Evolutionary conservation across 1,140 invertebrate genomes (phyloP), one percentile per base, ranked within the genome.

Genomic region (Scylla paramamosain): DNA sequence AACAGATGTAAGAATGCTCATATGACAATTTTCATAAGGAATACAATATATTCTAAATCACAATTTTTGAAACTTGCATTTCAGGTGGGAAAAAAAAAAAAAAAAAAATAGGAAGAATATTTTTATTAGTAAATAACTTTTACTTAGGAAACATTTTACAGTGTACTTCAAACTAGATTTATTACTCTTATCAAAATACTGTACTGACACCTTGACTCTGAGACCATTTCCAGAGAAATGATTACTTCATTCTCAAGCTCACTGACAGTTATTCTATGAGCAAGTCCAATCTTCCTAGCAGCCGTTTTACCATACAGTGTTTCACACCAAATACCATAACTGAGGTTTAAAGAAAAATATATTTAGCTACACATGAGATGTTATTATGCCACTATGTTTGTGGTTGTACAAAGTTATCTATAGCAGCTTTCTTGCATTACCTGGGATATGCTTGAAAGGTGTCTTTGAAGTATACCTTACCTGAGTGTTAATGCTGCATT

Each of bases 101-200:
- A 0, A 84, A 84, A 84, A 10, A 84, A 3, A 7, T 28, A 29
- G 12, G 67, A 77, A 77, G 67, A 77, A 77, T 77, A 77, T 12
- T 77, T 77, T 77, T 77, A 77, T 77, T 77, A 77, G 67, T 77
- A 77, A 77, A 77, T 77, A 77, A 77, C n/a, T 77, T 77, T 77
- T 77, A 77, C 67, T 77, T 77, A 77, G 67, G 67, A 77, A 77
- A 77, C 67, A 77, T n/a, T 77, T 77, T 77, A 77, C 67, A 77
- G 67, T 77, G 67, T 77, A 77, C 67, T n/a, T 77, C 25, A 77
- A n/a, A 77, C 67, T 77, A 77, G 67, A 77, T 77, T 77, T 77
- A 77, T 77, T 77, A 77, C 67, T 77, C 52, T 77, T 77, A 77
- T 77, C 67, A 77, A 77, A 77, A 77, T 77, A 77, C 67, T 77